Conservation (phyloP, 2,888 invertebrate genomes). For the Mycalesis mineus region DNA sequence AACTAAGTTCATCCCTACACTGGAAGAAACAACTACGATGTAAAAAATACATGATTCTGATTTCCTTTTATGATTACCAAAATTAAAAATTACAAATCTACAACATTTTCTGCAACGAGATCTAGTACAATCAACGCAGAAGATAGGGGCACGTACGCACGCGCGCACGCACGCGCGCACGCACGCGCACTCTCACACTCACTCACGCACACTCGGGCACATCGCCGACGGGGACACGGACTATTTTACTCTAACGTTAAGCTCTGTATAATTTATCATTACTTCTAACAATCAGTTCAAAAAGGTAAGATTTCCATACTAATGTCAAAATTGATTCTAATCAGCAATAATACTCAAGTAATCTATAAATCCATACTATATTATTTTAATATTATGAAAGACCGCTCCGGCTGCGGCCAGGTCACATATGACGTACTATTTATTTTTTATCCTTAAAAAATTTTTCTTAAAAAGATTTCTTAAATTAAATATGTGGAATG, state of each 20-base stretch:
- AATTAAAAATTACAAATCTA: conserved; percentile 64
- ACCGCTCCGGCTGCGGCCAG: conserved; percentile 48
- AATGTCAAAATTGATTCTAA: conserved; percentile 66
- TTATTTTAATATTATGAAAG: conserved; percentile 68
- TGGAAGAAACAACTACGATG: conserved; percentile 69
- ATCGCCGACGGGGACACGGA: conserved; percentile 35
- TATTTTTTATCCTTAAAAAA: conserved; percentile 67
- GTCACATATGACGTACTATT: conserved; percentile 61
- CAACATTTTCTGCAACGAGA: conserved; percentile 70
- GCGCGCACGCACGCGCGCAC: conserved; percentile 30
- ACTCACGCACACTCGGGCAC: conserved; percentile 29
- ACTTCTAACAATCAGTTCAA: conserved; percentile 58
- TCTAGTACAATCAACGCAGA: conserved; percentile 58
- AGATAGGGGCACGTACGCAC: conserved; percentile 41
- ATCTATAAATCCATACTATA: conserved; percentile 75
- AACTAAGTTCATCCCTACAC: conserved; percentile 67
- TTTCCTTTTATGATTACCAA: conserved; percentile 59
- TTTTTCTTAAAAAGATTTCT: conserved; percentile 70
- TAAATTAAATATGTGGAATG: conserved; percentile 77
- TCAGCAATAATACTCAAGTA: conserved; percentile 76
- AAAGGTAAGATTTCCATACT: conserved; percentile 50
- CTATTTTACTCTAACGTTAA: conserved; percentile 44
- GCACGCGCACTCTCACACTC: conserved; percentile 28
- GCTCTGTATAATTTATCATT: conserved; percentile 60
- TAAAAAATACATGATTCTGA: conserved; percentile 76